Percentiles rank a stretch among this genome's conserved stretches.
phyloP scores from a whole-genome alignment of 2,888 invertebrate species.

The Euspilapteryx auroguttella region DNA sequence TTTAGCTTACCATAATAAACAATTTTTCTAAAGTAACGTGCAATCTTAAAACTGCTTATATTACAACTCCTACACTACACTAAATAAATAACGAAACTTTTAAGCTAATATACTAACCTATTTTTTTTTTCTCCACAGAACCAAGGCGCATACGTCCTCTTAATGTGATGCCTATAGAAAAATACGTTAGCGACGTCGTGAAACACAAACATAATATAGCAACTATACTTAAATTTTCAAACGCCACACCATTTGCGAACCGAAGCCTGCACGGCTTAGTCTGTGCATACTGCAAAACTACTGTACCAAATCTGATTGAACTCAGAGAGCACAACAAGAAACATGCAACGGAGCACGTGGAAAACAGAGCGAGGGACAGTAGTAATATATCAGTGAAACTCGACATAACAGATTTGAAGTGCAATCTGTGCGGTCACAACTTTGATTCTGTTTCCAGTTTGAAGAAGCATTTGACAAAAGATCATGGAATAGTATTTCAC shows the following conservation, averaged over 20 bases:
- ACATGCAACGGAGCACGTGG: slow-evolving; percentile 22
- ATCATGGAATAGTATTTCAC: neutral
- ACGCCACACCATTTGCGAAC: slow-evolving; percentile 32
- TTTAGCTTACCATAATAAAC: no score
- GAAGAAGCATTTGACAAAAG: slow-evolving; percentile 1
- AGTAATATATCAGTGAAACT: slow-evolving; percentile 9
- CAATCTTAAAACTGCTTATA: no score
- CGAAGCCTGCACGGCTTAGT: slow-evolving; percentile 28
- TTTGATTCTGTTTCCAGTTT: slow-evolving; percentile 1
- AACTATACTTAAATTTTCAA: slow-evolving; percentile 29
- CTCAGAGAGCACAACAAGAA: slow-evolving; percentile 17
- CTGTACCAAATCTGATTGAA: slow-evolving; percentile 30
- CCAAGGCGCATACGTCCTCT: no score
- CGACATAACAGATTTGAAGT: slow-evolving; percentile 3
- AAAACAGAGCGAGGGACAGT: slow-evolving; percentile 22
- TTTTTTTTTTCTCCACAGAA: no score
- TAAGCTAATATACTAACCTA: no score
- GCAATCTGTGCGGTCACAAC: slow-evolving; percentile 2
- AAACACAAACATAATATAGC: slow-evolving; percentile 32
- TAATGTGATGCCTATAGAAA: no score
- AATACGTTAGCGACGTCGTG: slow-evolving; percentile 18
- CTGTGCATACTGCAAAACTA: slow-evolving; percentile 29
- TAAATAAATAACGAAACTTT: no score
- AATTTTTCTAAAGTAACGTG: no score
- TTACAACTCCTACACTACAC: no score